Evolutionary conservation across 2,113 vertebrate species (phyloP).

Genomic region (Rhabdomys dilectus): DNA sequence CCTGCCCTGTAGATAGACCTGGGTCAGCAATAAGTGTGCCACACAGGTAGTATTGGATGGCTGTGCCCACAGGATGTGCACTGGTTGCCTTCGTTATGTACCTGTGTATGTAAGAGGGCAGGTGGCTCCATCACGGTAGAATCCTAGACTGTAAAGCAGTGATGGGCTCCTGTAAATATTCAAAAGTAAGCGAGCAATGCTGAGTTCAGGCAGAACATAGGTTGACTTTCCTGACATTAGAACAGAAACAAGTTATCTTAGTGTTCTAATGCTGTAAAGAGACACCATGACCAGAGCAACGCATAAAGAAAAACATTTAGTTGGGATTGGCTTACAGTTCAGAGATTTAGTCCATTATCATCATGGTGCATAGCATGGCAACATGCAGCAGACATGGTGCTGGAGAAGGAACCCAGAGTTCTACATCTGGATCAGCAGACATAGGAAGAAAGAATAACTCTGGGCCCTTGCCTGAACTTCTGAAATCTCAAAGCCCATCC

Average conservation of each 20-base stretch:
- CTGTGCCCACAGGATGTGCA: rapidly evolving
- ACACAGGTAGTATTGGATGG: not conserved
- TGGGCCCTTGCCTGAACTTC: not conserved
- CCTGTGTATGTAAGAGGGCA: not conserved
- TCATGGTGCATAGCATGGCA: not conserved
- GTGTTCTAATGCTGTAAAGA: not conserved
- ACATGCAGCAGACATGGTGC: not conserved
- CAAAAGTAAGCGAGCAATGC: not conserved
- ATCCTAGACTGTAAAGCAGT: not conserved
- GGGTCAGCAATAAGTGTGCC: not conserved
- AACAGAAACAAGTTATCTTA: not conserved
- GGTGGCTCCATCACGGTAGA: not conserved
- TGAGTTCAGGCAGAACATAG: not conserved
- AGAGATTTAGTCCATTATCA: not conserved
- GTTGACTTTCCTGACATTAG: not conserved
- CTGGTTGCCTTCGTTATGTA: not conserved
- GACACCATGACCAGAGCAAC: not conserved
- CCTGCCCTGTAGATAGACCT: not conserved
- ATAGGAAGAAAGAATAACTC: not conserved
- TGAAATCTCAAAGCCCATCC: not conserved
- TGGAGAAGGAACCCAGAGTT: not conserved
- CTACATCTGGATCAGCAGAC: not conserved
- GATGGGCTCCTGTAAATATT: not conserved
- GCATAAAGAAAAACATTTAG: not conserved
- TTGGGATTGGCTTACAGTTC: too few species aligned